Percentiles rank a stretch among this genome's conserved stretches.
Conservation (phyloP, 2,113 vertebrate genomes). For the Daboia siamensis region DNA sequence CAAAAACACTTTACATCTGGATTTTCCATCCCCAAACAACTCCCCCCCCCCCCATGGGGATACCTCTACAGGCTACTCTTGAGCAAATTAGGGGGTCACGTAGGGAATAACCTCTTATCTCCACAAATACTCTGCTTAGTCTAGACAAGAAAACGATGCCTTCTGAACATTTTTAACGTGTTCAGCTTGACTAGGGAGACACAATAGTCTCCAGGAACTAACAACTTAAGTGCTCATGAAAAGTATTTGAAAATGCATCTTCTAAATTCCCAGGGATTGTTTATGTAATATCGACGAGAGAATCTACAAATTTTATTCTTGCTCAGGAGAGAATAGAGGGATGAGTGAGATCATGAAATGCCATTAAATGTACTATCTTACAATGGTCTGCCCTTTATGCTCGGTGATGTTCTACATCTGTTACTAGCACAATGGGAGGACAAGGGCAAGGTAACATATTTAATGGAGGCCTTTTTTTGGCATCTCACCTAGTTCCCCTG, state of each 20-base stretch:
- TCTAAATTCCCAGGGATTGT: not conserved
- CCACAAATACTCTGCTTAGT: not conserved
- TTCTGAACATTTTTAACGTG: not conserved
- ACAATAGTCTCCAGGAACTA: not conserved
- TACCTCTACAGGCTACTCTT: not conserved
- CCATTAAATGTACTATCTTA: not conserved
- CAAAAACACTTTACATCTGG: not conserved
- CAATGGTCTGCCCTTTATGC: not conserved
- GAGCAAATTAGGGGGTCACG: not conserved
- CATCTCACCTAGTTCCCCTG: not conserved
- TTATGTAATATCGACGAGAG: not conserved
- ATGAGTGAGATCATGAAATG: not conserved
- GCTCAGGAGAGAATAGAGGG: not conserved
- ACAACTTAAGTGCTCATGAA: not conserved
- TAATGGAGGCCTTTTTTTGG: not conserved
- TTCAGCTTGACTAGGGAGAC: not conserved
- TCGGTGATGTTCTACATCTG: not conserved
- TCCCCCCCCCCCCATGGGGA: not conserved
- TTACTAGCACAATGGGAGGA: not conserved
- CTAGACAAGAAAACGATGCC: not conserved
- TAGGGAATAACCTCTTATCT: not conserved
- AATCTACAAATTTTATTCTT: not conserved
- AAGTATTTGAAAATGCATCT: not conserved
- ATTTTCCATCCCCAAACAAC: not conserved
- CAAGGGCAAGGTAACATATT: not conserved